phyloP scores from a whole-genome alignment of 1,140 invertebrate genomes.

The Trichomalopsis sarcophagae region DNA sequence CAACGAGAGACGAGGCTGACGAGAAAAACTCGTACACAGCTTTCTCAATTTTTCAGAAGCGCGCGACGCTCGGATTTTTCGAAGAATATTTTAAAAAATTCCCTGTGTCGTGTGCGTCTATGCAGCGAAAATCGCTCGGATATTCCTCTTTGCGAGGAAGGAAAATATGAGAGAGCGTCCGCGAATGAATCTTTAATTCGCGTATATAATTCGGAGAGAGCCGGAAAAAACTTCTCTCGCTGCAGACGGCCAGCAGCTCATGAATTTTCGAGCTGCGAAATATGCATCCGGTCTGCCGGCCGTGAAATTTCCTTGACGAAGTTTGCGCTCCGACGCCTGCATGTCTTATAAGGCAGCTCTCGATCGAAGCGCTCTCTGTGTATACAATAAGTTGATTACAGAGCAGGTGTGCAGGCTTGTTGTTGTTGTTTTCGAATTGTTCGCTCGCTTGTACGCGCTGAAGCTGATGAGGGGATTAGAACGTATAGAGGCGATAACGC shows the following conservation, averaged over 20 bases:
- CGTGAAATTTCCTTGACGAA: conserved; percentile 40
- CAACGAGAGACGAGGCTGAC: not conserved
- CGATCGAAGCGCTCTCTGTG: not conserved
- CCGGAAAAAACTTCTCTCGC: not conserved
- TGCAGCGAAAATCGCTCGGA: not conserved
- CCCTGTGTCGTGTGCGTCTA: not conserved
- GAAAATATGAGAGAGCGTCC: not conserved
- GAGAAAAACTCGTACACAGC: not conserved
- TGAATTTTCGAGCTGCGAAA: conserved; percentile 13
- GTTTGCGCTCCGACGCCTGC: not conserved
- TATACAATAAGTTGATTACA: not conserved
- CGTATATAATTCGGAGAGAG: not conserved
- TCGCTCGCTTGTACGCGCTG: no score
- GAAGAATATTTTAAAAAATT: not conserved
- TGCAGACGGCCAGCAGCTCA: not conserved
- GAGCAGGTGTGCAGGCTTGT: not conserved
- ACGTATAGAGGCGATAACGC: not conserved
- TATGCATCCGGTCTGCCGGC: not conserved
- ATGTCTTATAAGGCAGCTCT: not conserved
- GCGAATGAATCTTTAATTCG: not conserved
- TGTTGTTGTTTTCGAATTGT: not conserved
- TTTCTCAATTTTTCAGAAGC: not conserved
- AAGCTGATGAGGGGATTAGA: not conserved
- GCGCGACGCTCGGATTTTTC: not conserved
- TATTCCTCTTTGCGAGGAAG: no score